Conservation (phyloP, 2,113 vertebrate genomes). For the Sterna hirundo region DNA sequence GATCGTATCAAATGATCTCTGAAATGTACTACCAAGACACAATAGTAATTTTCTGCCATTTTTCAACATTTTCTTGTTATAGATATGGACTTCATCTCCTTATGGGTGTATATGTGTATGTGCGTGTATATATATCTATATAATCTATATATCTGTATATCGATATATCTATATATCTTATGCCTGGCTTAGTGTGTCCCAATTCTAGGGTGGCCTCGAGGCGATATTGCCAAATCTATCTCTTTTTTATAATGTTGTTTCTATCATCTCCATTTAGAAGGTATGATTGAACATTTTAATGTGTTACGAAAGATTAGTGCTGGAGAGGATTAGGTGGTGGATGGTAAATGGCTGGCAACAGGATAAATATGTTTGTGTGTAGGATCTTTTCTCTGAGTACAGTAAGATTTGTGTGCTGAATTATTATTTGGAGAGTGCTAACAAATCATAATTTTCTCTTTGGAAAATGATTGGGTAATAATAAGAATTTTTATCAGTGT, state of each 20-base stretch:
- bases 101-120: not conserved
- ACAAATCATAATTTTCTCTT: not conserved
- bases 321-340: not conserved
- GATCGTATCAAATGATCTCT: not conserved
- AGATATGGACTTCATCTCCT: not conserved
- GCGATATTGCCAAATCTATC: not conserved
- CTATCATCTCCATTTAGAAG: not conserved
- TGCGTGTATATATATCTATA: fast-evolving
- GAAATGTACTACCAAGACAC: not conserved
- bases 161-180: fast-evolving
- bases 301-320: not conserved
- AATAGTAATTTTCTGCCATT: not conserved
- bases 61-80: not conserved
- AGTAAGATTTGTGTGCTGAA: not conserved
- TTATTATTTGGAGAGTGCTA: not conserved
- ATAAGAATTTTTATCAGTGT: not conserved
- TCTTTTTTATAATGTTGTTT: not conserved
- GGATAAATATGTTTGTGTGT: not conserved
- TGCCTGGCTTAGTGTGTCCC: not conserved
- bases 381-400: not conserved
- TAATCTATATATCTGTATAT: fast-evolving
- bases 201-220: not conserved
- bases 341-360: not conserved
- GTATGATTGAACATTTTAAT: not conserved
- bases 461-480: not conserved